A percentile compares a stretch with the other conserved stretches of the same genome.
These are phyloP conservation scores for Chaenodraco wilsoni DNA, from an alignment of 2,797 vertebrate genomes.

Conservation along the genomic window DNA sequence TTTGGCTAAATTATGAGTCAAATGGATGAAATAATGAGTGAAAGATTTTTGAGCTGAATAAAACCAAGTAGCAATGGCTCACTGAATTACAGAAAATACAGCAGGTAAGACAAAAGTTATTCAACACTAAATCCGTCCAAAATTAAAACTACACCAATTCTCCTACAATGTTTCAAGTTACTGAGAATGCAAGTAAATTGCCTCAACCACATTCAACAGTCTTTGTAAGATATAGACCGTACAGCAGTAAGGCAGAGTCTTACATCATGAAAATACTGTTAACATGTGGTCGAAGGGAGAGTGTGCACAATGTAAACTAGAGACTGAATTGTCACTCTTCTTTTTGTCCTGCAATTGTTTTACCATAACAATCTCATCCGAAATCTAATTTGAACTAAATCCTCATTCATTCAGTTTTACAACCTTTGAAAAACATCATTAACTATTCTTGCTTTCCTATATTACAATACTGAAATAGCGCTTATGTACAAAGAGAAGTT, in stretches of 20 bases:
- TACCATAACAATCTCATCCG: not conserved
- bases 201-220: not conserved
- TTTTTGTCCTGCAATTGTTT: constrained; percentile 3
- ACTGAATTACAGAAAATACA: not conserved
- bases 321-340: not conserved
- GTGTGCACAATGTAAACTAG: not conserved
- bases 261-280: constrained; percentile 3
- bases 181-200: not conserved
- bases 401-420: not conserved
- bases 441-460: not conserved
- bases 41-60: not conserved
- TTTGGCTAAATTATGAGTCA: not conserved
- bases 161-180: not conserved
- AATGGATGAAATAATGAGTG: not conserved
- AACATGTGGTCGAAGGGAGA: constrained; percentile 6
- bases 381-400: not conserved
- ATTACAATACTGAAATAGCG: not conserved
- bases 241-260: not conserved
- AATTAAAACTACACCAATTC: not conserved
- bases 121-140: not conserved
- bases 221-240: not conserved
- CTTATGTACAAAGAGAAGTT: constrained; percentile 3
- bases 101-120: not conserved
- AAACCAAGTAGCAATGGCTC: not conserved
- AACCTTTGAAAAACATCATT: not conserved